phyloP scores from a whole-genome alignment of 2,888 invertebrate genomes.

The Ornithoptera alexandrae region DNA sequence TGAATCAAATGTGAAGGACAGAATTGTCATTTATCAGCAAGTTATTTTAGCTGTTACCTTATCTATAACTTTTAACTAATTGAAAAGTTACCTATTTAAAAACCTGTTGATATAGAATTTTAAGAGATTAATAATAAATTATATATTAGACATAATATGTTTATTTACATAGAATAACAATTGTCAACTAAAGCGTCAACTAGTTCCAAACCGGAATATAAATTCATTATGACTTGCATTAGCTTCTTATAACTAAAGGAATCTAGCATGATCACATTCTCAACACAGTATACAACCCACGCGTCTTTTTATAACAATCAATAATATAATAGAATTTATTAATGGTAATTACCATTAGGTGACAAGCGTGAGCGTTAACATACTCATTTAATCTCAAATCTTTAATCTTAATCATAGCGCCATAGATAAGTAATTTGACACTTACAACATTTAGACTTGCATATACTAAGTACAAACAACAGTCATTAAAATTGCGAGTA shows the following conservation, averaged over 20 bases:
- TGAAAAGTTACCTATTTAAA: no score
- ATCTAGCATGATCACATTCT: constrained; percentile 8
- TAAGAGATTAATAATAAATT: no score
- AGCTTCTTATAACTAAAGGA: constrained; percentile 4
- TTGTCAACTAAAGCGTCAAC: not conserved
- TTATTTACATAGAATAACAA: not conserved
- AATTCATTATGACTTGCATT: constrained; percentile 2
- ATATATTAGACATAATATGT: no score
- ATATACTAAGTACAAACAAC: not conserved
- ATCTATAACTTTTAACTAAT: no score
- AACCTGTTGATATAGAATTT: no score
- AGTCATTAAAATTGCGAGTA: no score
- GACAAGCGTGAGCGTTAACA: not conserved
- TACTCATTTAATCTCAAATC: not conserved
- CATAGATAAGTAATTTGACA: not conserved
- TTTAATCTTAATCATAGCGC: not conserved
- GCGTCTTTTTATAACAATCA: constrained; percentile 10
- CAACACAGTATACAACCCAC: constrained; percentile 4
- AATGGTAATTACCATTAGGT: not conserved
- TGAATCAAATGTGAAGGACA: no score
- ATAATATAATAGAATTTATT: constrained; percentile 5
- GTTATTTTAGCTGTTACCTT: no score
- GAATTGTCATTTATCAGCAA: no score
- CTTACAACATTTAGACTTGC: not conserved
- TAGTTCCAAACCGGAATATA: constrained; percentile 2